Conservation (phyloP, 1,140 invertebrate genomes). For the Steinernema feltiae region DNA sequence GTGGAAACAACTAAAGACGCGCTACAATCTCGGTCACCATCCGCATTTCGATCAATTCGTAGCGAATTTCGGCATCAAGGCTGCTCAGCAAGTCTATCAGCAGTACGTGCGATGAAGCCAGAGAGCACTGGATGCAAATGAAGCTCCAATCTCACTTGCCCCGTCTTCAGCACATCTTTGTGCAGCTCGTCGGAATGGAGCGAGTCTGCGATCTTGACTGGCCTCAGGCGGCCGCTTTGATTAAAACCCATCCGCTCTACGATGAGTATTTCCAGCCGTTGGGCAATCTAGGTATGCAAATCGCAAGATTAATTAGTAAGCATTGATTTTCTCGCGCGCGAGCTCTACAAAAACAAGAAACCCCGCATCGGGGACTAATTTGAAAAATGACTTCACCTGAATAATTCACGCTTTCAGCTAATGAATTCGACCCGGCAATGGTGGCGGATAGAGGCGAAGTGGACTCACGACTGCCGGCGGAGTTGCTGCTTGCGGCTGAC, state of each 20-base stretch:
- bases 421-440: constrained; percentile 4
- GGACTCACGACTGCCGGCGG: constrained; percentile 21
- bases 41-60: constrained; percentile 26
- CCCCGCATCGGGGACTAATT: too few relatives aligned
- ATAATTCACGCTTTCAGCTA: constrained; percentile 5
- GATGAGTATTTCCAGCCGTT: constrained; percentile 30
- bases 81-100: constrained; percentile 35
- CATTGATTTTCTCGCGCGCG: too few relatives aligned
- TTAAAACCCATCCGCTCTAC: constrained; percentile 24
- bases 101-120: constrained; percentile 34
- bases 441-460: not conserved
- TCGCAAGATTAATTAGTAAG: too few relatives aligned
- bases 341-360: too few relatives aligned
- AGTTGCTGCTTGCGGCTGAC: constrained; percentile 19
- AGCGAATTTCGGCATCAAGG: constrained; percentile 29
- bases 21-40: not conserved
- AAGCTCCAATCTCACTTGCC: constrained; percentile 33
- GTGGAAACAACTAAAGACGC: not conserved
- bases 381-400: not conserved
- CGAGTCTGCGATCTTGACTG: constrained; percentile 17
- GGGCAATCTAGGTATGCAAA: constrained; percentile 19
- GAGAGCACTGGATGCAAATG: constrained; percentile 40
- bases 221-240: constrained; percentile 13
- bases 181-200: constrained; percentile 16
- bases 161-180: constrained; percentile 18